Percentiles rank a stretch among this genome's conserved stretches.
Conservation (phyloP, 2,888 invertebrate species). For the Leuctra nigra region DNA sequence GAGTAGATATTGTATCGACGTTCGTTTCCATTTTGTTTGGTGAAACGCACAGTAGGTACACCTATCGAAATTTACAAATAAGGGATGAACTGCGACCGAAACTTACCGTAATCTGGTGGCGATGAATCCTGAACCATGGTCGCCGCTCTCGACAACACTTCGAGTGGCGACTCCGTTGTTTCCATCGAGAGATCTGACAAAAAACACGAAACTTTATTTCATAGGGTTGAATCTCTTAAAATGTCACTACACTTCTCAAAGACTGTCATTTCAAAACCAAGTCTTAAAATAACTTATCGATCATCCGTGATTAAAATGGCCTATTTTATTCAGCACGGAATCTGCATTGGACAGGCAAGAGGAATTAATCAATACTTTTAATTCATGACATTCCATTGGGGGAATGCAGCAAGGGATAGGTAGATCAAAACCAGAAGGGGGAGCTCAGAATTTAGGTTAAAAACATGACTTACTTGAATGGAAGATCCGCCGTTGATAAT, state of each 20-base stretch:
- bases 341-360: slow-evolving; percentile 4
- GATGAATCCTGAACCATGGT: slow-evolving; percentile 77
- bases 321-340: background rate
- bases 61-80: background rate
- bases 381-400: slow-evolving; percentile 8
- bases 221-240: slow-evolving; percentile 43
- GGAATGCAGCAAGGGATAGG: slow-evolving; percentile 11
- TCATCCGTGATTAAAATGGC: background rate
- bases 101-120: slow-evolving; percentile 46
- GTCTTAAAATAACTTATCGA: too few relatives aligned
- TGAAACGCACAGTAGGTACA: too few relatives aligned
- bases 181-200: slow-evolving; percentile 45
- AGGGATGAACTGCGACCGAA: background rate
- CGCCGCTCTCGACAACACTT: slow-evolving; percentile 80
- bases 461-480: slow-evolving; percentile 18
- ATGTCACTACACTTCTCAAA: background rate
- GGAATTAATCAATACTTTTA: slow-evolving; percentile 12
- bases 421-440: slow-evolving; percentile 6
- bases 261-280: background rate
- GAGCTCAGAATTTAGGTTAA: slow-evolving; percentile 11
- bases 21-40: too few relatives aligned
- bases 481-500: background rate
- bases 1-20: too few relatives aligned
- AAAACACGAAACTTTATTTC: slow-evolving; percentile 57
- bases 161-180: slow-evolving; percentile 74